Evolutionary conservation across 1,140 invertebrate species (phyloP).

Genomic region (Arion vulgaris): DNA sequence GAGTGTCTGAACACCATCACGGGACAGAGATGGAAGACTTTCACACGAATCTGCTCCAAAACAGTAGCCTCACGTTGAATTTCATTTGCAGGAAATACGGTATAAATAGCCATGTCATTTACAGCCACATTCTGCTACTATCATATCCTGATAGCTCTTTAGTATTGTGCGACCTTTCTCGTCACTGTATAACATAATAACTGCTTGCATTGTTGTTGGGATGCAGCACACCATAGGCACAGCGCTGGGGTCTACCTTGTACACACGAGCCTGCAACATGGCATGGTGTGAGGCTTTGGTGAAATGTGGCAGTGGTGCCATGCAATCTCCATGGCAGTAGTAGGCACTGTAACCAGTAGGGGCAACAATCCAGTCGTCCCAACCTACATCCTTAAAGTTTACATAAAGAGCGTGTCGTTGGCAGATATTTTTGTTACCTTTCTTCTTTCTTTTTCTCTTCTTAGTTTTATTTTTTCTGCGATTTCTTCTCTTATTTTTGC

Average conservation of each 20-base stretch:
- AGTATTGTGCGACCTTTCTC: conserved; percentile 78
- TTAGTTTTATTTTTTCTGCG: conserved; percentile 52
- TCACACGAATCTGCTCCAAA: not conserved
- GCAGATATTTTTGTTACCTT: conserved; percentile 81
- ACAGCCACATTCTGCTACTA: conserved; percentile 80
- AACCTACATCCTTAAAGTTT: conserved; percentile 96
- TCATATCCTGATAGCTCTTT: conserved; percentile 82
- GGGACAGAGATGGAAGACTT: not conserved
- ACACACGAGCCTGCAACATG: conserved; percentile 96
- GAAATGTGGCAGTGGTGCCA: conserved; percentile 92
- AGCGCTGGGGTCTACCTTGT: conserved; percentile 88
- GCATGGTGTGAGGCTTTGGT: conserved; percentile 98
- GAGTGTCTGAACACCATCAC: not conserved
- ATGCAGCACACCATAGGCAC: conserved; percentile 80
- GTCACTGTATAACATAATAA: conserved; percentile 80
- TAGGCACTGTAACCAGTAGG: conserved; percentile 95
- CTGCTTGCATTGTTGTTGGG: conserved; percentile 77
- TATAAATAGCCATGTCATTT: conserved; percentile 72
- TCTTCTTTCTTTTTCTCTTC: conserved; percentile 55
- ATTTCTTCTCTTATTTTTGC: conserved; percentile 51
- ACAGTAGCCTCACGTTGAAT: not conserved
- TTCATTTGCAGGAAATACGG: not conserved
- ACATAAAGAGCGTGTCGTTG: conserved; percentile 90
- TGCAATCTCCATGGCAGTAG: conserved; percentile 95
- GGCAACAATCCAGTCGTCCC: conserved; percentile 99